Base-by-base conservation (phyloP, 2,888 invertebrate species). In the Phania funesta region DNA sequence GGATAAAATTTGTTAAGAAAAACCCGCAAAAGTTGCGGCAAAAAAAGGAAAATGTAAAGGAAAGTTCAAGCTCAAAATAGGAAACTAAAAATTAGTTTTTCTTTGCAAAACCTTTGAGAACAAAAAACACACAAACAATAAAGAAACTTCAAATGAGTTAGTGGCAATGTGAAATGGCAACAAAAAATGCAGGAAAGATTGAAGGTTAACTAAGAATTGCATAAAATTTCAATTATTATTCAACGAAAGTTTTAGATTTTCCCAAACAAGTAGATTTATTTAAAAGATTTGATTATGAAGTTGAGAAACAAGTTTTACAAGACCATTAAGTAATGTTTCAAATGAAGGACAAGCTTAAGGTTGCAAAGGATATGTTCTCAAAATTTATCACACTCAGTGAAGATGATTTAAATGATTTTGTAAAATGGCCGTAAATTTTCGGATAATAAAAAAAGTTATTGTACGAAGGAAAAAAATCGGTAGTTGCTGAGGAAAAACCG, bases 21-120 rank as follows among this genome's bases (percentile, higher is more conserved):
- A 77, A 26, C 16, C 78, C 64, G 29, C 77, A 78, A 76, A 76
- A 50, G 24, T 11, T 58, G 44, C n/a, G 32, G 67, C 32, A 29
- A 32, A 32, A 50, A 48, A n/a, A n/a, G n/a, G n/a, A n/a, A 26
- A 56, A 58, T 41, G 56, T 58, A 65, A 64, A 58, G 60, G 22
- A 68, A 70, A 46, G 20, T 24, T 41, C 9, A 54, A 74, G 11
- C 32, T 22, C n/a, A 5, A 44, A 62, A 62, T 6, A 41, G 24
- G 16, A 44, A 52, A 38, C 13, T 26, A 9, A 11, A 65, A 67
- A 75, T 67, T 58, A 67, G 48, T 58, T 67, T 75, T 56, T 46
- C 56, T 32, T 20, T 46, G 9, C 13, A 54, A 41, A 52, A 62
- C 56, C 56, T 46, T 58, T 65, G 35, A 74, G 60, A 41, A 62